Percentiles rank a stretch among this genome's conserved stretches.
phyloP scores from a whole-genome alignment of 2,888 invertebrate genomes.

The Eilema sororculum region DNA sequence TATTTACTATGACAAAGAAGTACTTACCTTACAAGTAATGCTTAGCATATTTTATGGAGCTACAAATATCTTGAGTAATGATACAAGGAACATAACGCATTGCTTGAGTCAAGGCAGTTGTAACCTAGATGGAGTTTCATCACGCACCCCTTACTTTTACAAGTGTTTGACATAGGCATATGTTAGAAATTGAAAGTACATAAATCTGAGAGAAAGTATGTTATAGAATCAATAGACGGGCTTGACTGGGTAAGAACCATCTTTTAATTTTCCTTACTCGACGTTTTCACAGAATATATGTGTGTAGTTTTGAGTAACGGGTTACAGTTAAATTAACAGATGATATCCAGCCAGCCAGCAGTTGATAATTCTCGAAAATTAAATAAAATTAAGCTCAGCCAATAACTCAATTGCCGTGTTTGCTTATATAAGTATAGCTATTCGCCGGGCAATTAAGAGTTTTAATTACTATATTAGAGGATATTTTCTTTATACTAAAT shows the following conservation, averaged over 20 bases:
- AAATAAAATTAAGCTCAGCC: too few species aligned
- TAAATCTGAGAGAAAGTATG: neutral
- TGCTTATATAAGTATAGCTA: slow-evolving; percentile 1
- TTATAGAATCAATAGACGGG: neutral
- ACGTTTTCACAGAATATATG: too few species aligned
- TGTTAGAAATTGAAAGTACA: neutral
- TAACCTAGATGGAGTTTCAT: neutral
- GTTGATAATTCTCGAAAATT: neutral
- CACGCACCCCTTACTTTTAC: neutral
- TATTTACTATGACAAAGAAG: slow-evolving; percentile 2
- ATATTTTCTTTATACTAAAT: too few species aligned
- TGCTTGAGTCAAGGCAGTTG: neutral
- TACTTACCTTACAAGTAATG: neutral
- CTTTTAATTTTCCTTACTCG: too few species aligned
- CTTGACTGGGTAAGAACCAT: too few species aligned
- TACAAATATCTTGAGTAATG: slow-evolving; percentile 3
- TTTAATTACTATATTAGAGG: slow-evolving; percentile 13
- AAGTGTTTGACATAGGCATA: neutral
- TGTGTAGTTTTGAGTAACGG: neutral
- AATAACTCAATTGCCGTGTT: slow-evolving; percentile 12
- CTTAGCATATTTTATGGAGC: neutral
- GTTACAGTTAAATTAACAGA: neutral
- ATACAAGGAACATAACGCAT: neutral
- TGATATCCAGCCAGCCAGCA: neutral
- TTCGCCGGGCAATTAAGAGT: slow-evolving; percentile 7